Evolutionary conservation across 1,140 invertebrate genomes (phyloP).

Genomic region (Sarcophaga peregrina): DNA sequence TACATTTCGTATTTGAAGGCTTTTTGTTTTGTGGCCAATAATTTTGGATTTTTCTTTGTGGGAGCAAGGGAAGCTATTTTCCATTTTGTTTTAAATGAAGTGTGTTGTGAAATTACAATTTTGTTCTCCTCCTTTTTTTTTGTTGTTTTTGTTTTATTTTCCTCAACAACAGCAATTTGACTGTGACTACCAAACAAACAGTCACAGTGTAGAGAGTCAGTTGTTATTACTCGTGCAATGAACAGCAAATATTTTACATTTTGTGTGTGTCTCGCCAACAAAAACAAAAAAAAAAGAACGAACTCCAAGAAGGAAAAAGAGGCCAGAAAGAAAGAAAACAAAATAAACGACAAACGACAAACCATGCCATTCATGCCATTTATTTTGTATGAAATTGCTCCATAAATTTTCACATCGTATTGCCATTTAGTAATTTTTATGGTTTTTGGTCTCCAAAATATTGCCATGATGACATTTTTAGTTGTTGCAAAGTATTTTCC

Average conservation of each 20-base stretch:
- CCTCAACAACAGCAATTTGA: background rate
- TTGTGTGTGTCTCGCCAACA: background rate
- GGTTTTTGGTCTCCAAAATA: conserved; percentile 20
- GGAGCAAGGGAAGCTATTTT: too few species aligned
- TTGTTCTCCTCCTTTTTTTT: too few species aligned
- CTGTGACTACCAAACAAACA: background rate
- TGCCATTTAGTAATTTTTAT: conserved; percentile 32
- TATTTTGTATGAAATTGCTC: conserved; percentile 32
- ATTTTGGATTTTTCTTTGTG: too few species aligned
- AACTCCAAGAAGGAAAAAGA: background rate
- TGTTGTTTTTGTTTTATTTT: too few species aligned
- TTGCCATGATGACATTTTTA: conserved; percentile 24
- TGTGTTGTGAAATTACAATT: too few species aligned
- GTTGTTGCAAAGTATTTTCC: conserved; percentile 24
- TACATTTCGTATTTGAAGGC: too few species aligned
- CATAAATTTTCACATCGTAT: conserved; percentile 35
- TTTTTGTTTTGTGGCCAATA: too few species aligned
- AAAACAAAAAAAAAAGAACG: too few species aligned
- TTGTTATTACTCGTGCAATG: too few species aligned
- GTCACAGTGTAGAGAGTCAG: too few species aligned
- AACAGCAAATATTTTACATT: background rate
- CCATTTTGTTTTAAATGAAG: too few species aligned
- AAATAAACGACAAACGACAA: conserved; percentile 18
- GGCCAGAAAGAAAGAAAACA: too few species aligned
- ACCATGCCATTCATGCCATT: conserved; percentile 26